Percentiles rank a stretch among this genome's conserved stretches.
phyloP scores from a whole-genome alignment of 2,113 vertebrate species.

The Scolopax mira region DNA sequence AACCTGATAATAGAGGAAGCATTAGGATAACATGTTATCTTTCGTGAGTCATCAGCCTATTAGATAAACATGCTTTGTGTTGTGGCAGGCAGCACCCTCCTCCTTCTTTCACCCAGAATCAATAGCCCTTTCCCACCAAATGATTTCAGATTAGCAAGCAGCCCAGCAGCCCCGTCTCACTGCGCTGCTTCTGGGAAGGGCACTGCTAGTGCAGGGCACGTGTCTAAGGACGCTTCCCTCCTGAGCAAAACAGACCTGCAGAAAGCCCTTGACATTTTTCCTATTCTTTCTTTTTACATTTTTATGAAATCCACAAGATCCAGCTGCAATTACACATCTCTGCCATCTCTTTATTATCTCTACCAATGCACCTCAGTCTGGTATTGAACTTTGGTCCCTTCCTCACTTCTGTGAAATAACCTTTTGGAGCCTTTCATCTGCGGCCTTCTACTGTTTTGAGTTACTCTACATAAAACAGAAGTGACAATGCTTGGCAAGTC shows the following conservation, averaged over 20 bases:
- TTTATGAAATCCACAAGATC: not conserved
- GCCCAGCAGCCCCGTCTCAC: not conserved
- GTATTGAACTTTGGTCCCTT: constrained; percentile 13
- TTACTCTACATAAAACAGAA: constrained; percentile 13
- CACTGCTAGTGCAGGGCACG: not conserved
- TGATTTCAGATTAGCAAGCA: not conserved
- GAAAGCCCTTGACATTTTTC: not conserved
- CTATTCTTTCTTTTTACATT: not conserved
- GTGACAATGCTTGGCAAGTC: not conserved
- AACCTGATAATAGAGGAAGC: constrained; percentile 10
- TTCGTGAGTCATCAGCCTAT: not conserved
- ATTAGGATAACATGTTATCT: constrained; percentile 37
- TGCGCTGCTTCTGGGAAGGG: not conserved
- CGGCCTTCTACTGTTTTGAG: not conserved
- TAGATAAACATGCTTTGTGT: constrained; percentile 34
- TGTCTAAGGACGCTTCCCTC: not conserved
- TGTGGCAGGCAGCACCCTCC: constrained; percentile 9
- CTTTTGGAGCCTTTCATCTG: constrained; percentile 13
- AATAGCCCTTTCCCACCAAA: not conserved
- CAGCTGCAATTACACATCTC: constrained; percentile 1
- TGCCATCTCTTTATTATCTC: constrained; percentile 15
- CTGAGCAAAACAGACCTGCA: not conserved
- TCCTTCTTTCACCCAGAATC: constrained; percentile 1
- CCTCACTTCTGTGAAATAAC: constrained; percentile 24
- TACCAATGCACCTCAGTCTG: not conserved